Percentiles rank a stretch among this genome's conserved stretches.
These are phyloP conservation scores for Uloborus diversus DNA, from an alignment of 1,140 invertebrate species.

Conservation along the genomic window DNA sequence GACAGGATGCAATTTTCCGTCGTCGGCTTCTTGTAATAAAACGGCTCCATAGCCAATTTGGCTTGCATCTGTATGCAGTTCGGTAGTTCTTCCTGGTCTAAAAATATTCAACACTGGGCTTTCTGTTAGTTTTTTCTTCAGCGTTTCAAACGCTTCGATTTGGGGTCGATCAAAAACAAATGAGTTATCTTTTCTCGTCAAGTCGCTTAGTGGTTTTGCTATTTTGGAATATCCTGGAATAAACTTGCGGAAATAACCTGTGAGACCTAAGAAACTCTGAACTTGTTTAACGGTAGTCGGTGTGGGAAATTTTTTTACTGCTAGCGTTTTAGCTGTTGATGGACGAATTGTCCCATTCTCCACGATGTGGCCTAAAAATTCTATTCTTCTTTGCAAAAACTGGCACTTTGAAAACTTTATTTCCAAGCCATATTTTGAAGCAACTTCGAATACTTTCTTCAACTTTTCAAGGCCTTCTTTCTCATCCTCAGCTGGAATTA, in stretches of 20 bases:
- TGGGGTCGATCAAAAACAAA: slow-evolving; percentile 63
- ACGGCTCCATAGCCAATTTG: slow-evolving; percentile 67
- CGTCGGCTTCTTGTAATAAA: slow-evolving; percentile 66
- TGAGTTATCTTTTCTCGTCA: slow-evolving; percentile 64
- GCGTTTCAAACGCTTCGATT: slow-evolving; percentile 62
- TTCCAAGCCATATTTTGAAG: slow-evolving; percentile 3
- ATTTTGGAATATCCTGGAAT: slow-evolving; percentile 60
- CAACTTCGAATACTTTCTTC: slow-evolving; percentile 10
- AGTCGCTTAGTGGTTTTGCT: slow-evolving; percentile 62
- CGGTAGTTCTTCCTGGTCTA: slow-evolving; percentile 28
- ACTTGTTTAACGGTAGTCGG: slow-evolving; percentile 60
- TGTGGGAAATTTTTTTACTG: slow-evolving; percentile 43
- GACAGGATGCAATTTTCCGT: too few relatives aligned
- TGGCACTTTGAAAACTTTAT: slow-evolving; percentile 9
- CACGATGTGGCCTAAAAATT: slow-evolving; percentile 9
- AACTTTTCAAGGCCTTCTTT: too few relatives aligned
- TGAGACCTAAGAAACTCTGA: slow-evolving; percentile 61
- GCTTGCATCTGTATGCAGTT: slow-evolving; percentile 62
- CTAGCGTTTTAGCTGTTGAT: slow-evolving; percentile 9
- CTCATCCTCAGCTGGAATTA: too few relatives aligned
- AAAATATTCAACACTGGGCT: slow-evolving; percentile 61
- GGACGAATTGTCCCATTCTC: slow-evolving; percentile 3
- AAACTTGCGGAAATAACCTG: slow-evolving; percentile 62
- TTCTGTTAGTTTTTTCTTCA: slow-evolving; percentile 61
- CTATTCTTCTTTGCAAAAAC: background rate